These are phyloP conservation scores for Microctenopoma lineatum DNA, from an alignment of 2,797 vertebrate genomes.

Conservation along the genomic window DNA sequence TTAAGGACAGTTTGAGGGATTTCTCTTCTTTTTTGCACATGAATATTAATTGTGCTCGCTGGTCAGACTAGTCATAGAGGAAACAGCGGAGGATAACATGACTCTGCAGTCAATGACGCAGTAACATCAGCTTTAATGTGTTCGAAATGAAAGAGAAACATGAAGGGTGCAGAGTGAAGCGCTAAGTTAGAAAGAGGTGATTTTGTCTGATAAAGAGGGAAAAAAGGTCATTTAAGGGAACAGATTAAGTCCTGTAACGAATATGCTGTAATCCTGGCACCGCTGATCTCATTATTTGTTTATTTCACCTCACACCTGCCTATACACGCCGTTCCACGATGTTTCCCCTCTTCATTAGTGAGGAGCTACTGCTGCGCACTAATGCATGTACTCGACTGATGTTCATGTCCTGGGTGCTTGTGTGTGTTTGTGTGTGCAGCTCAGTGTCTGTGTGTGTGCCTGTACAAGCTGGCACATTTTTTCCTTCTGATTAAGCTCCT, in stretches of 20 bases:
- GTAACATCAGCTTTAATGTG: slow-evolving; percentile 6
- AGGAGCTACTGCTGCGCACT: slow-evolving; percentile 68
- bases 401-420: slow-evolving; percentile 60
- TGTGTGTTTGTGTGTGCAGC: slow-evolving; percentile 41
- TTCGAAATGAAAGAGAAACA: slow-evolving; percentile 12
- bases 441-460: slow-evolving; percentile 15
- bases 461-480: slow-evolving; percentile 44
- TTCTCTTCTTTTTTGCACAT: slow-evolving; percentile 2
- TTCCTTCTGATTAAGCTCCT: slow-evolving; percentile 68
- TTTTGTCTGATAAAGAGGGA: slow-evolving; percentile 37
- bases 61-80: neutral
- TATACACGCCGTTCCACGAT: slow-evolving; percentile 62
- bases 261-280: slow-evolving; percentile 64
- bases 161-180: slow-evolving; percentile 4
- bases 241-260: slow-evolving; percentile 65
- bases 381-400: slow-evolving; percentile 70
- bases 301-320: slow-evolving; percentile 74
- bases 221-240: slow-evolving; percentile 51
- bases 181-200: slow-evolving; percentile 7
- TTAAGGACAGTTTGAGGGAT: neutral
- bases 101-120: slow-evolving; percentile 7
- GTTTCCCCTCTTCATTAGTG: slow-evolving; percentile 73
- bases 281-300: slow-evolving; percentile 71
- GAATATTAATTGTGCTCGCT: slow-evolving; percentile 11
- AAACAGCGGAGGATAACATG: slow-evolving; percentile 6